phyloP scores from a whole-genome alignment of 2,888 invertebrate species.

The Rhyacophila evoluta region DNA sequence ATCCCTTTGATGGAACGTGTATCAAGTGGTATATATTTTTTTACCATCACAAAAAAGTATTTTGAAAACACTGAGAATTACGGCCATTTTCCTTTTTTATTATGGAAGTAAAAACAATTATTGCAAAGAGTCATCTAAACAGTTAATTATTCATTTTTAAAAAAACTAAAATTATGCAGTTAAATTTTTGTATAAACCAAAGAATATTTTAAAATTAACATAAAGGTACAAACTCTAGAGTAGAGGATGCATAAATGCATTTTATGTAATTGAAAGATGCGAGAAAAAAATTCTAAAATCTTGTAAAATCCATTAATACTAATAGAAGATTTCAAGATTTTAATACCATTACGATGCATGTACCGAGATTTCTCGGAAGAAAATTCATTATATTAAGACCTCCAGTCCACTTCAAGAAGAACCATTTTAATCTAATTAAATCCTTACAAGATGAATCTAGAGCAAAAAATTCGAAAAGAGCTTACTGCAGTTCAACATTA shows the following conservation, averaged over 20 bases:
- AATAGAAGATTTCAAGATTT: background rate
- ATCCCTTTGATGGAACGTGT: no score
- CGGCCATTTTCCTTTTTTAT: no score
- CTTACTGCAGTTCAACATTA: constrained; percentile 40
- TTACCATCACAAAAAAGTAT: no score
- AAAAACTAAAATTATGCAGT: no score
- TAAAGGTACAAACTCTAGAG: no score
- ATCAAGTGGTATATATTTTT: no score
- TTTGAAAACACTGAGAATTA: no score
- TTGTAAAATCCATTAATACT: background rate
- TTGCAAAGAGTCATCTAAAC: no score
- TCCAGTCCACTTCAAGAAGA: background rate
- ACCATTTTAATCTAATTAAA: constrained; percentile 45
- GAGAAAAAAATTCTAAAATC: background rate
- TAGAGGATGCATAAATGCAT: background rate
- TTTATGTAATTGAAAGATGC: background rate
- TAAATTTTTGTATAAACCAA: no score
- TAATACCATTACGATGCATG: background rate
- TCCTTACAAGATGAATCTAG: constrained; percentile 25
- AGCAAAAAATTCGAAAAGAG: constrained; percentile 34
- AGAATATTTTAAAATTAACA: no score
- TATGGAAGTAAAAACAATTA: no score
- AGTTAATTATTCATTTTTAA: no score
- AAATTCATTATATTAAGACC: background rate
- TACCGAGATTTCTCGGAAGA: background rate